Evolutionary conservation across 92 coral and sea anemone genomes (phyloP).

Genomic region (Montipora capitata): DNA sequence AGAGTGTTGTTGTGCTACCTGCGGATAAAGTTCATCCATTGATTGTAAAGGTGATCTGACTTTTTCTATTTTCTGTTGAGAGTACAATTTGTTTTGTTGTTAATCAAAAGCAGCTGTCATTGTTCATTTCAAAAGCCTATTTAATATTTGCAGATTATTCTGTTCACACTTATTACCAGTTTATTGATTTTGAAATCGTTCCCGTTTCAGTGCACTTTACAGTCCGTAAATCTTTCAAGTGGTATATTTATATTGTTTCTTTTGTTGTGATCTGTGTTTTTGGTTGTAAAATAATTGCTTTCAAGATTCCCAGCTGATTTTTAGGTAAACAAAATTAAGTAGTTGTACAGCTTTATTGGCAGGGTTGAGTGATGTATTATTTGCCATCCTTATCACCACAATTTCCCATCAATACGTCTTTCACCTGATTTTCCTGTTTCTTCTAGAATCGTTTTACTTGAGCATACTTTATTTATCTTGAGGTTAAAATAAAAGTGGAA

Average conservation of each 20-base stretch:
- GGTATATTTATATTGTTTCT: neutral
- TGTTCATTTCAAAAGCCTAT: slow-evolving; percentile 7
- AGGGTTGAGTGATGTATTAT: neutral
- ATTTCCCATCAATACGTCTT: neutral
- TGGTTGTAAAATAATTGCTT: neutral
- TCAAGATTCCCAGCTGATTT: slow-evolving; percentile 26
- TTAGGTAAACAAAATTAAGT: neutral
- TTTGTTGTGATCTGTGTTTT: neutral
- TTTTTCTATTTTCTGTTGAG: neutral
- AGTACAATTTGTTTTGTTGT: slow-evolving; percentile 30
- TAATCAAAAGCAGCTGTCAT: slow-evolving; percentile 30
- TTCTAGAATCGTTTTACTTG: neutral
- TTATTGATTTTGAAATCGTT: neutral
- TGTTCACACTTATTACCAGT: neutral
- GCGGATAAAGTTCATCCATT: slow-evolving; percentile 97
- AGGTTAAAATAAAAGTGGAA: neutral
- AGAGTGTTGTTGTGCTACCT: slow-evolving; percentile 88
- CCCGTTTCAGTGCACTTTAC: slow-evolving; percentile 23
- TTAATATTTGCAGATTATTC: slow-evolving; percentile 8
- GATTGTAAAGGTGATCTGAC: slow-evolving; percentile 57
- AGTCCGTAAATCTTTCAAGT: neutral
- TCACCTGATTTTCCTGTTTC: neutral
- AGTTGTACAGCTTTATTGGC: neutral
- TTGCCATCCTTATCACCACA: neutral
- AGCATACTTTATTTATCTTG: neutral